Evolutionary conservation across 2,888 invertebrate species (phyloP).

Genomic region (Platycheirus rosarum): DNA sequence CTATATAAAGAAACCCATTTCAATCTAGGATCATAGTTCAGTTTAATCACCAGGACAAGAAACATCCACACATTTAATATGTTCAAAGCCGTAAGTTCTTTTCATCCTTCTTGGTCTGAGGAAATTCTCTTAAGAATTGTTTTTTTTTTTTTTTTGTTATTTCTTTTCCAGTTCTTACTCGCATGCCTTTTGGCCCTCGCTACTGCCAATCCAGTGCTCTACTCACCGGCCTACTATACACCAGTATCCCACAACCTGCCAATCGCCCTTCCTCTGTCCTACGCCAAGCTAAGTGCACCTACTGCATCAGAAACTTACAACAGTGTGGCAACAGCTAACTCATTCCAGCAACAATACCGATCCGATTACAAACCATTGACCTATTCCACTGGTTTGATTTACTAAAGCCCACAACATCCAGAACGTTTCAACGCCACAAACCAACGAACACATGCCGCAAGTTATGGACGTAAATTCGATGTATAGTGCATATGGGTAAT

Average conservation of each 20-base stretch:
- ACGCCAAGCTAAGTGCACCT: slow-evolving; percentile 75
- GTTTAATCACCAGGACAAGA: slow-evolving; percentile 35
- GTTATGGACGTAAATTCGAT: slow-evolving; percentile 8
- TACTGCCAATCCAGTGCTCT: slow-evolving; percentile 76
- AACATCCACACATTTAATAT: slow-evolving; percentile 45
- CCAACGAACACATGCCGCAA: not conserved
- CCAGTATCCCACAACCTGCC: slow-evolving; percentile 54
- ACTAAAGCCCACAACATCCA: slow-evolving; percentile 72
- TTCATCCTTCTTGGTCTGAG: not conserved
- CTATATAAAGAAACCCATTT: slow-evolving; percentile 46
- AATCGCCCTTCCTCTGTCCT: slow-evolving; percentile 75
- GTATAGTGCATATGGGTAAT: slow-evolving; percentile 32
- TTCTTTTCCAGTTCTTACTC: slow-evolving; percentile 75
- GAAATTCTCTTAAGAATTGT: too few species aligned
- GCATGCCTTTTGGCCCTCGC: slow-evolving; percentile 76
- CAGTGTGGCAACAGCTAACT: slow-evolving; percentile 79
- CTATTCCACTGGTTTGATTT: slow-evolving; percentile 77
- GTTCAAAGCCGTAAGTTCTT: slow-evolving; percentile 71
- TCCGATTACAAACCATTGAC: slow-evolving; percentile 79
- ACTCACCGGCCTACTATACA: slow-evolving; percentile 76
- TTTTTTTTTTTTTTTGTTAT: not conserved
- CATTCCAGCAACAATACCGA: slow-evolving; percentile 80
- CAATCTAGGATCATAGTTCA: slow-evolving; percentile 62
- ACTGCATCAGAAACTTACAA: slow-evolving; percentile 78
- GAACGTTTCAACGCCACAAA: not conserved